Base-by-base conservation (phyloP, 2,113 vertebrate genomes). In the Lipophrys pholis region DNA sequence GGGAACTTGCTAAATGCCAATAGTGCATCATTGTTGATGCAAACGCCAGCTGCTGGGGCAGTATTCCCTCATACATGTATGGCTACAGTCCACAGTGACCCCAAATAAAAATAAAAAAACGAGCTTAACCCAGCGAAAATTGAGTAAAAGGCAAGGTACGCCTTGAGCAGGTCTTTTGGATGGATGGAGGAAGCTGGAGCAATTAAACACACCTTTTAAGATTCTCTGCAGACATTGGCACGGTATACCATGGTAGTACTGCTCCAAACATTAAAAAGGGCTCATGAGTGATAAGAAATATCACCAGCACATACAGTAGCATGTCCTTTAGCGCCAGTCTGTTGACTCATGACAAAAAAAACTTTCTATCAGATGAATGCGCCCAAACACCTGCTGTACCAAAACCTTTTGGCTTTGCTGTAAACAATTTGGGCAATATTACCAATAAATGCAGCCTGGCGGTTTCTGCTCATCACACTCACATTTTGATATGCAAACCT, bases 181-280 rank as follows among this genome's bases (percentile, higher is more conserved):
- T n/a, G n/a, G n/a, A n/a, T n/a, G n/a, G n/a, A n/a, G n/a, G n/a
- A n/a, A n/a, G n/a, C n/a, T n/a, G n/a, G n/a, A n/a, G n/a, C n/a
- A 42, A 5, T 45, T 38, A 30, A 40, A 50, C 17, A 39, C 12
- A 48, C 11, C 7, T 30, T 30, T 63, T 41, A 40, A 55, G 8
- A 52, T n/a, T 50, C 51, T 65, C 11, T 40, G 7, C 5, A 12
- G 35, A 63, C 59, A 68, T 51, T 49, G 70, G 12, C 15, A 30
- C 53, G 41, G 8, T 16, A 8, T 65, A 57, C 39, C 62, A 54
- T 17, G 58, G 53, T 42, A 65, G 62, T 46, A 39, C n/a, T 42
- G 59, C 54, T 68, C 7, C 36, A 51, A 10, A 15, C 67, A 64
- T 76, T 87, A 65, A 77, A 80, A 81, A 55, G 54, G 60, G 42